Evolutionary conservation across 1,140 invertebrate species (phyloP).

Genomic region (Temnothorax longispinosus): DNA sequence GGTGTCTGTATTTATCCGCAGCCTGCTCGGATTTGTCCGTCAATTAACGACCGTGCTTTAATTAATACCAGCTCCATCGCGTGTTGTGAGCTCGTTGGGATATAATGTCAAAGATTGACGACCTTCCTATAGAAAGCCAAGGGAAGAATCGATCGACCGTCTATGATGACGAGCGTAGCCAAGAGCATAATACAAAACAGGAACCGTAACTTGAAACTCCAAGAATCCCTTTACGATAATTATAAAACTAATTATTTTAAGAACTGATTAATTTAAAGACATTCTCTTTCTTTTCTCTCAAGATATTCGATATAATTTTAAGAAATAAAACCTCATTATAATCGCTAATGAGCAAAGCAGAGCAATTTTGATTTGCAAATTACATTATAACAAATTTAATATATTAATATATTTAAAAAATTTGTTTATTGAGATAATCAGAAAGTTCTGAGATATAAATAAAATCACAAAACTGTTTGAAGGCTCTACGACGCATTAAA

Average conservation of each 20-base stretch:
- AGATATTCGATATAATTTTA: not conserved
- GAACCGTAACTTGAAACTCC: not conserved
- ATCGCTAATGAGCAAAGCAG: not conserved
- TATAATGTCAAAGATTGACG: slow-evolving; percentile 71
- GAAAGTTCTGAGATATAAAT: not conserved
- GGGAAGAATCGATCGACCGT: slow-evolving; percentile 17
- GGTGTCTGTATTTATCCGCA: slow-evolving; percentile 71
- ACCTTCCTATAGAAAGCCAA: slow-evolving; percentile 9
- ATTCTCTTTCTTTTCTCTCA: not conserved
- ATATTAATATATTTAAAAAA: not conserved
- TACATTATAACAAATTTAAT: not conserved
- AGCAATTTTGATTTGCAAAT: not conserved
- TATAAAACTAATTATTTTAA: not conserved
- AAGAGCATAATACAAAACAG: not conserved
- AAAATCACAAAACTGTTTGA: not conserved
- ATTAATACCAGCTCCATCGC: slow-evolving; percentile 64
- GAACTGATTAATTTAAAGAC: not conserved
- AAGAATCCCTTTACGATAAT: not conserved
- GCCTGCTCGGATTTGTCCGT: slow-evolving; percentile 65
- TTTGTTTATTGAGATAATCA: not conserved
- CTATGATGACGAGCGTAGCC: slow-evolving; percentile 14
- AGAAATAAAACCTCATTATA: not conserved
- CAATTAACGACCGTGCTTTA: slow-evolving; percentile 72
- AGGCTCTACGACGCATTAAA: not conserved
- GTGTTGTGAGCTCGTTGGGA: slow-evolving; percentile 32